Base-by-base conservation (phyloP, 2,797 vertebrate species). In the Phaenicophaeus curvirostris region DNA sequence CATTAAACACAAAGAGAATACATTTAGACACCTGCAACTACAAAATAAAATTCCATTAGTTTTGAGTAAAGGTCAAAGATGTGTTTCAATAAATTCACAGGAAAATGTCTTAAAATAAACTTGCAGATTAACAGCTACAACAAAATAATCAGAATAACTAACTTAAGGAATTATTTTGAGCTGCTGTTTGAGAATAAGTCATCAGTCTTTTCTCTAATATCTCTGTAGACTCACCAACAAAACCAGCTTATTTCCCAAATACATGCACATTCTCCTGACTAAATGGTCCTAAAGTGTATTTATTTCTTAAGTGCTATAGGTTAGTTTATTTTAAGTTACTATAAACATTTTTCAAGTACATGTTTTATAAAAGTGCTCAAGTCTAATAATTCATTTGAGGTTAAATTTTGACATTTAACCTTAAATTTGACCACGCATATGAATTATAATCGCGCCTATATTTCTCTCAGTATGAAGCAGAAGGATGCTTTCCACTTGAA, bases 21-120 rank as follows among this genome's bases (percentile, higher is more conserved):
- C 2, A 57, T 88, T 86, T 58, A 71, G 15, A 85, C 30, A 91
- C n/a, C 54, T 78, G 33, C 28, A 91, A 72, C 46, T 93, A 58
- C 37, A 71, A 79, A 35, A 86, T 67, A 71, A 91, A 94, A 94
- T 87, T 66, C 31, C 15, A 51, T 79, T 77, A 44, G 24, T 44
- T 94, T 67, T 87, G 12, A 84, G 44, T 58, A 86, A 87, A 87
- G 19, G 71, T 85, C 39, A 94, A 82, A 82, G 44, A 27, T 67
- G 8, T 55, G 25, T 16, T 91, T 82, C 69, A 72, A 15, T 46
- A 91, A 65, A 16, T 85, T 88, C 44, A 74, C 58, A 89, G 17
- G 50, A 93, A 94, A 90, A 76, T 41, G 33, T 57, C 51, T 88
- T 86, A 76, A 87, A 87, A 87, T 30, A 78, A 87, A 75, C 18